Conservation (phyloP, 2,113 vertebrate genomes). For the Fregetta grallaria region DNA sequence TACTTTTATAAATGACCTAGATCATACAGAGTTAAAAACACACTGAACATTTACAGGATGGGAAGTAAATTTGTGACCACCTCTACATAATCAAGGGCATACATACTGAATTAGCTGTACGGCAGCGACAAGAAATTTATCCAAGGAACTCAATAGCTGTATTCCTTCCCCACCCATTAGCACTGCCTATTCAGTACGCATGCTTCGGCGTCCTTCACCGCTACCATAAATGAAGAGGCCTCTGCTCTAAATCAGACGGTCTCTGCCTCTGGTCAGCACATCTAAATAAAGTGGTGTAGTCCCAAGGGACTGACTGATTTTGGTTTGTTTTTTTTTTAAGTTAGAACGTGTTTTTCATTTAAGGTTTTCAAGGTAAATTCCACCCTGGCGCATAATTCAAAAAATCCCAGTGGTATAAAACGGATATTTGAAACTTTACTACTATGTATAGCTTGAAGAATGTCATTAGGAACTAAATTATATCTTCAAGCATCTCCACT, state of each 20-base stretch:
- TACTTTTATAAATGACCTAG: not conserved
- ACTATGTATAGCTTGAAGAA: not conserved
- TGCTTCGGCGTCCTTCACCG: not conserved
- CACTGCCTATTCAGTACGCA: not conserved
- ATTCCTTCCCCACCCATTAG: not conserved
- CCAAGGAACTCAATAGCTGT: not conserved
- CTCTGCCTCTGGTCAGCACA: not conserved
- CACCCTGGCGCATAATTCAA: not conserved
- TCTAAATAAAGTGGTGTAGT: not conserved
- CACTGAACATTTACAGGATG: not conserved
- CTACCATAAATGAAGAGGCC: not conserved
- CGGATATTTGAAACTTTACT: not conserved
- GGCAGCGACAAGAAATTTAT: not conserved
- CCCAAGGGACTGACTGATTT: not conserved
- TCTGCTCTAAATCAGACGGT: not conserved
- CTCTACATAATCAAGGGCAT: not conserved
- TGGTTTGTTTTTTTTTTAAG: not conserved
- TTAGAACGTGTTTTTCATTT: not conserved
- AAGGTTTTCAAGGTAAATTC: constrained; percentile 30
- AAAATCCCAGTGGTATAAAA: not conserved
- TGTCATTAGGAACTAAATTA: not conserved
- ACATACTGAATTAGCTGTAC: not conserved
- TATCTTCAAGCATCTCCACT: not conserved
- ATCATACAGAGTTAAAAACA: not conserved
- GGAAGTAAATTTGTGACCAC: not conserved